Base-by-base conservation (phyloP, 2,113 vertebrate genomes). In the Salvelinus alpinus region DNA sequence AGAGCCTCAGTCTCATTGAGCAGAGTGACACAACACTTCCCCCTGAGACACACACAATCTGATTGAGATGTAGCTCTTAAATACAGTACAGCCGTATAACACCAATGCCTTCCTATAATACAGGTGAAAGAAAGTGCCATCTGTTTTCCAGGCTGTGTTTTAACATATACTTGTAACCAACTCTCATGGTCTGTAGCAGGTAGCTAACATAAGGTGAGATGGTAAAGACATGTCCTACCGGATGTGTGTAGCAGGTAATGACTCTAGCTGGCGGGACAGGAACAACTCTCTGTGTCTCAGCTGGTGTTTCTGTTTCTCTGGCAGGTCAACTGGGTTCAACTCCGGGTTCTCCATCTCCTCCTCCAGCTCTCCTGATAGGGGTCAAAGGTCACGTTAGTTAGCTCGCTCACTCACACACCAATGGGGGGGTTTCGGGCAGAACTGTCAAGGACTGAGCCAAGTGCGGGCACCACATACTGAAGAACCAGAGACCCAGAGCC, bases 281-380 rank as follows among this genome's bases (percentile, higher is more conserved):
- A 99, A 99, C 71, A 99, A 91, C 86, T 99, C 97, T 85, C 97
- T 88, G 87, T 99, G 97, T 79, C 96, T 90, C 71, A 99, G 91
- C 90, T 99, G 97, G 90, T 99, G 97, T 79, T 96, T 96, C 73
- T 96, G 95, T 87, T 98, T 98, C 87, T 99, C 97, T 0, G 96
- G 96, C 76, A 98, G 93, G 83, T 97, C 96, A 22, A 94, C 14
- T 57, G 20, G 87, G 92, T 97, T 95, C 91, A 44, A 44, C 38
- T 99, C 97, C 1, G 96, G 94, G 80, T 97, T 98, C 90, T 99
- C 97, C 95, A 97, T 94, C 88, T 99, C 97, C 87, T 98, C 97
- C 88, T 99, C 97, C 86, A 96, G 92, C 91, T 98, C 97, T 84
- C 96, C 97, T 98, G 86, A 22, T 18, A 13, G 2, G 73, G 76